These are phyloP conservation scores for Rhizomys pruinosus DNA, from an alignment of 2,113 vertebrate species.

Conservation along the genomic window DNA sequence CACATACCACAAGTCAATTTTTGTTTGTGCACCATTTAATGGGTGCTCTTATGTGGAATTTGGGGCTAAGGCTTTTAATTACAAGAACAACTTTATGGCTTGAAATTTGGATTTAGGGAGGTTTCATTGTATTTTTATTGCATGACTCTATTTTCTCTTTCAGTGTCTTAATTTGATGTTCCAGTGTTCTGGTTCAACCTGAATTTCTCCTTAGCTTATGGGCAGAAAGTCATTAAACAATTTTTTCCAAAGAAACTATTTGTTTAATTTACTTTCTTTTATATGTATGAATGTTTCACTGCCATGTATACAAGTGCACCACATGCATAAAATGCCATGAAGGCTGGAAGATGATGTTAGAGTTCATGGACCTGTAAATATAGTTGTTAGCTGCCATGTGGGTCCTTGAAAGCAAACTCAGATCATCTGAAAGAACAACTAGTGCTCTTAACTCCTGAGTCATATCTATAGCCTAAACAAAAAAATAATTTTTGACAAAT, in stretches of 20 bases:
- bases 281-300: too few species aligned
- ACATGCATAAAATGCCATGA: too few species aligned
- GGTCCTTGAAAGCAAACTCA: too few species aligned
- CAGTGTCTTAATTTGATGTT: conserved; percentile 37
- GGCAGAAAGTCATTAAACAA: neutral
- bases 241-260: neutral
- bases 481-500: neutral
- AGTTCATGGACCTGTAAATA: too few species aligned
- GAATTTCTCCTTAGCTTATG: neutral
- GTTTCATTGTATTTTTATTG: conserved; percentile 59
- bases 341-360: too few species aligned
- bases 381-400: too few species aligned
- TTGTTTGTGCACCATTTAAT: conserved; percentile 59
- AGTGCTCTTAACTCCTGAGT: too few species aligned
- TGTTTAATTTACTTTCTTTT: too few species aligned
- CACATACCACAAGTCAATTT: conserved; percentile 37
- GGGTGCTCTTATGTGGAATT: neutral
- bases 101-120: conserved; percentile 51
- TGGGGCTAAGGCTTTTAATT: conserved; percentile 69
- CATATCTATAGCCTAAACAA: neutral
- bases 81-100: conserved; percentile 64
- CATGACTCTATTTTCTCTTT: conserved; percentile 46
- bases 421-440: too few species aligned
- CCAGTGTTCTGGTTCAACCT: neutral
- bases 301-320: too few species aligned